These are phyloP conservation scores for Sarcophaga rosellei DNA, from an alignment of 2,888 invertebrate species.

Conservation along the genomic window DNA sequence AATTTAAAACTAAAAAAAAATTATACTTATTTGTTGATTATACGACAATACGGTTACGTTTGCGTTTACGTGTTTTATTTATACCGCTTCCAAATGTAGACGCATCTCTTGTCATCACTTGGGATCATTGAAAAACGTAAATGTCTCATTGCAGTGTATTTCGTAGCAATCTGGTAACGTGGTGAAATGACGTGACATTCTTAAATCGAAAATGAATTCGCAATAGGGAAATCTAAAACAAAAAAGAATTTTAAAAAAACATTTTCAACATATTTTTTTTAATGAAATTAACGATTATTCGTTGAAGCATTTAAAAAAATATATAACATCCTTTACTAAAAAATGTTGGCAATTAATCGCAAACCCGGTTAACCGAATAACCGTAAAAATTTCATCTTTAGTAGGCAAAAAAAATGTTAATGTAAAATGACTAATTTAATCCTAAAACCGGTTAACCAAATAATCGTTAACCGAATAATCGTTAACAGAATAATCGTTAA, in stretches of 20 bases:
- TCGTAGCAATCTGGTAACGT: constrained; percentile 78
- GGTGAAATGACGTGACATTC: constrained; percentile 79
- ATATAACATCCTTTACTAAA: no score
- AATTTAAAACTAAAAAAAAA: constrained; percentile 44
- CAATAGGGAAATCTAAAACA: constrained; percentile 77
- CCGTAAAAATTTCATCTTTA: no score
- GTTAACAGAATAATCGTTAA: no score
- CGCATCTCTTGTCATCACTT: constrained; percentile 16
- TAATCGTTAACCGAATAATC: no score
- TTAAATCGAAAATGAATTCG: constrained; percentile 79
- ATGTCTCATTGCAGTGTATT: constrained; percentile 79
- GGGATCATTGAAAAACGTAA: constrained; percentile 72
- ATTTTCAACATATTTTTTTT: neutral
- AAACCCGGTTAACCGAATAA: no score
- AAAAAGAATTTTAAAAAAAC: constrained; percentile 12
- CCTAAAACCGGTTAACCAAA: no score
- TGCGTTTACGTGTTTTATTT: neutral
- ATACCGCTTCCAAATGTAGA: neutral
- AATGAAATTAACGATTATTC: neutral
- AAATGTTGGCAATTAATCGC: no score
- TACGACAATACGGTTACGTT: constrained; percentile 7
- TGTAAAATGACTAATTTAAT: no score
- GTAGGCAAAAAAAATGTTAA: no score
- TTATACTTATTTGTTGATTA: constrained; percentile 28
- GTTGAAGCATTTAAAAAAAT: no score